Base-by-base conservation (phyloP, 92 coral and sea anemone species). In the Diadumene lineata region DNA sequence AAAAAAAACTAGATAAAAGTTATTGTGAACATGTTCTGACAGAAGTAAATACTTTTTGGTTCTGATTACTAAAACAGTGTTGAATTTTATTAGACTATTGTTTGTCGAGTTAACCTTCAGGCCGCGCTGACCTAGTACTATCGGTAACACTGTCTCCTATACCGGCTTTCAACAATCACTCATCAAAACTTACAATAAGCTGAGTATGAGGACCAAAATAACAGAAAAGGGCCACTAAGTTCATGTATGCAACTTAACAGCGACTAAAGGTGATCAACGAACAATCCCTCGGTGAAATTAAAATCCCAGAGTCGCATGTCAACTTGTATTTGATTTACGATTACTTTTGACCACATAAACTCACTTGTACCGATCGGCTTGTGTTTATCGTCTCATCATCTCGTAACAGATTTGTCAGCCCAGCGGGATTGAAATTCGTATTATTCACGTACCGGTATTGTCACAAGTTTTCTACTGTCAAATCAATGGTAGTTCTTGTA, bases 361-460 rank as follows among this genome's bases (percentile, higher is more conserved):
- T 13, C 2, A 60, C 11, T 10, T 1, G 13, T 46, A 69, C 16
- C 61, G 23, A 29, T 66, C 66, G 65, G 77, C 51, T 15, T 69
- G 31, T 10, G 21, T 70, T 72, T 56, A 28, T 50, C 75, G 75
- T 64, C 75, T 70, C 55, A 72, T 72, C 76, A 55, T 1, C 32
- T 66, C 77, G 77, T 66, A 72, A 72, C 55, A 72, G 63, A 72
- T 51, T 50, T 33, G 25, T 28, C 77, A 31, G 50, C 75, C 75
- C 77, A 72, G 66, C 77, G 56, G 30, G 77, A 24, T 53, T 43
- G 19, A 56, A 33, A 72, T 72, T 56, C 77, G 22, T 72, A 21
- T 53, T 48, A 1, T 22, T 21, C 66, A 56, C 48, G 44, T 31
- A 31, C 77, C 66, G 11, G 33, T 23, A 57, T 26, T 33, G 34